Percentiles rank a stretch among this genome's conserved stretches.
These are phyloP conservation scores for Idaea biselata DNA, from an alignment of 2,888 invertebrate species.

Conservation along the genomic window DNA sequence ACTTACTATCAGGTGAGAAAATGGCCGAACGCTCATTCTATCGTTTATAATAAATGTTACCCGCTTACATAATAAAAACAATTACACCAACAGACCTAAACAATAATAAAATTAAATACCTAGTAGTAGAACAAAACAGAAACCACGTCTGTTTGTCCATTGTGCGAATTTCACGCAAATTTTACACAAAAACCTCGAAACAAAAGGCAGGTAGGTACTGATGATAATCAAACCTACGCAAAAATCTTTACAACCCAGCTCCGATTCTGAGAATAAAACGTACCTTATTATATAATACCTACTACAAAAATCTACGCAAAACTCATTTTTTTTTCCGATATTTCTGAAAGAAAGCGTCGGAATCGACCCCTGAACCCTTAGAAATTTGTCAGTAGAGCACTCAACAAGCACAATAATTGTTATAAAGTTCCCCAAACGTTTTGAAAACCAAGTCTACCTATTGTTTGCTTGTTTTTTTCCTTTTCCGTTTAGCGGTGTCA, in stretches of 20 bases:
- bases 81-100: background rate
- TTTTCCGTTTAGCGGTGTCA: background rate
- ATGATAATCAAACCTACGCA: background rate
- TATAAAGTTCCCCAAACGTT: slow-evolving; percentile 11
- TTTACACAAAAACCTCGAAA: background rate
- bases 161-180: background rate
- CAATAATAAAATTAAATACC: too few relatives aligned
- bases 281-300: background rate
- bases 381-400: slow-evolving; percentile 13
- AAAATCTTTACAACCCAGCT: background rate
- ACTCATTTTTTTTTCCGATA: background rate
- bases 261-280: background rate
- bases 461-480: slow-evolving; percentile 13
- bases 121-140: background rate
- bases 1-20: too few relatives aligned
- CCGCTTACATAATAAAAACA: background rate
- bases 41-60: too few relatives aligned
- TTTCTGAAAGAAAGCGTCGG: background rate
- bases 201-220: background rate
- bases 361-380: slow-evolving; percentile 1
- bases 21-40: too few relatives aligned
- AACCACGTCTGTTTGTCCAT: background rate
- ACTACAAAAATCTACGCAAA: background rate
- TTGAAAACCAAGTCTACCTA: slow-evolving; percentile 10
- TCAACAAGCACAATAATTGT: background rate